A percentile compares a stretch with the other conserved stretches of the same genome.
These are phyloP conservation scores for Pandion haliaetus DNA, from an alignment of 2,113 vertebrate species.

Conservation along the genomic window DNA sequence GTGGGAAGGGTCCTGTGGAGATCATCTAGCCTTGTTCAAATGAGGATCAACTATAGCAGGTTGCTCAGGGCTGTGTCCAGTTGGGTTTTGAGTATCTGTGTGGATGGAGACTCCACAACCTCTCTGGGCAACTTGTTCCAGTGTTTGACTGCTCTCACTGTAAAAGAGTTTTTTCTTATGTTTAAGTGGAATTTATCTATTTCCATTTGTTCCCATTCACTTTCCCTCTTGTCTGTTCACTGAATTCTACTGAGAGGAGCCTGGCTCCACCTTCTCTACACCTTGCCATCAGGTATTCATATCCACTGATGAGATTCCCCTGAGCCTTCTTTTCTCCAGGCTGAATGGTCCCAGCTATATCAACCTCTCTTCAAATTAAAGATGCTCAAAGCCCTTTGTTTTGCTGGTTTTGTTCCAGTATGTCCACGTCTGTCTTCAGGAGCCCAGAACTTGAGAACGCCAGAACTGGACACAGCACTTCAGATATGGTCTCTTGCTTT, in stretches of 20 bases:
- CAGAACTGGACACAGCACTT: neutral
- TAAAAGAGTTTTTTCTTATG: neutral
- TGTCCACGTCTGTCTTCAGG: neutral
- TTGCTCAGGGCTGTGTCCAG: neutral
- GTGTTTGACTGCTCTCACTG: neutral
- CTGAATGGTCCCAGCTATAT: neutral
- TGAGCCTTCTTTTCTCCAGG: neutral
- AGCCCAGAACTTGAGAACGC: neutral
- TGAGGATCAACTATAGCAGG: neutral
- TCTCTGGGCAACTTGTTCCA: neutral
- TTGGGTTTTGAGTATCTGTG: neutral
- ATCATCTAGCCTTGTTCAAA: neutral
- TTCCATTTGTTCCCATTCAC: neutral
- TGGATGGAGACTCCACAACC: neutral
- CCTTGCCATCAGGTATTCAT: neutral
- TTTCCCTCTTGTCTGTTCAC: neutral
- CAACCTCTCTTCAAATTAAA: neutral
- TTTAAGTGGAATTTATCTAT: neutral
- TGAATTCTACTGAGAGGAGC: neutral
- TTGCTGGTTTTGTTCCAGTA: neutral
- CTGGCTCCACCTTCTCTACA: neutral
- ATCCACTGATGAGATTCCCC: neutral
- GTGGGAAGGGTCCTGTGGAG: neutral
- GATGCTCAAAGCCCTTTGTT: neutral
- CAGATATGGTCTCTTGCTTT: neutral